A percentile compares a stretch with the other conserved stretches of the same genome.
These are phyloP conservation scores for Oscarella lobularis DNA, from an alignment of 37 sponge, comb jelly and placozoan genomes.

Conservation along the genomic window DNA sequence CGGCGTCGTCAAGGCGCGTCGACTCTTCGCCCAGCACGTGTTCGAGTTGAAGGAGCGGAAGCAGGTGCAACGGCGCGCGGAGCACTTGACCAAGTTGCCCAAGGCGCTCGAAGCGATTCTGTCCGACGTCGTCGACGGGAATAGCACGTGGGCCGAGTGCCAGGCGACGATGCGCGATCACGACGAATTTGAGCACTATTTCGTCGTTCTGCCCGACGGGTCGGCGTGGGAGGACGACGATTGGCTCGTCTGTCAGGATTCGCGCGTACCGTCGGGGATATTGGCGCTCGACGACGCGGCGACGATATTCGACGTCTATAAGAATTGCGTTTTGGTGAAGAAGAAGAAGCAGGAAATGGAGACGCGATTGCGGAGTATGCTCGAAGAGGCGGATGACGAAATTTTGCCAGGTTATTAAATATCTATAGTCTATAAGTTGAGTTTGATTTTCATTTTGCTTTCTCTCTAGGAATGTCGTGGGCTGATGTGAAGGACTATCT, in stretches of 20 bases:
- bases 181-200: constrained; percentile 10
- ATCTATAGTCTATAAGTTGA: neutral
- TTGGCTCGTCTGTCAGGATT: neutral
- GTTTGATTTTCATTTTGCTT: neutral
- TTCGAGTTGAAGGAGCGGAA: constrained; percentile 9
- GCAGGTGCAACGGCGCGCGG: neutral
- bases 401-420: neutral
- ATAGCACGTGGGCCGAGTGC: constrained; percentile 5
- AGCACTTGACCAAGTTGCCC: constrained; percentile 20
- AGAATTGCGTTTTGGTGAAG: neutral
- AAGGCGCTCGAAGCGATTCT: constrained; percentile 9
- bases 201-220: constrained; percentile 5
- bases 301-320: neutral
- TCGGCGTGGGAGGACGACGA: constrained; percentile 4
- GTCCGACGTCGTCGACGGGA: neutral
- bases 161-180: neutral
- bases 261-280: neutral
- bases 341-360: neutral
- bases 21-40: constrained; percentile 20
- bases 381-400: neutral
- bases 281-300: neutral
- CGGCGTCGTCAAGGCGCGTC: constrained; percentile 13
- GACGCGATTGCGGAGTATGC: neutral
- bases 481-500: neutral
- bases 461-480: neutral